phyloP scores from a whole-genome alignment of 2,888 invertebrate genomes.

The Hecatera dysodea region DNA sequence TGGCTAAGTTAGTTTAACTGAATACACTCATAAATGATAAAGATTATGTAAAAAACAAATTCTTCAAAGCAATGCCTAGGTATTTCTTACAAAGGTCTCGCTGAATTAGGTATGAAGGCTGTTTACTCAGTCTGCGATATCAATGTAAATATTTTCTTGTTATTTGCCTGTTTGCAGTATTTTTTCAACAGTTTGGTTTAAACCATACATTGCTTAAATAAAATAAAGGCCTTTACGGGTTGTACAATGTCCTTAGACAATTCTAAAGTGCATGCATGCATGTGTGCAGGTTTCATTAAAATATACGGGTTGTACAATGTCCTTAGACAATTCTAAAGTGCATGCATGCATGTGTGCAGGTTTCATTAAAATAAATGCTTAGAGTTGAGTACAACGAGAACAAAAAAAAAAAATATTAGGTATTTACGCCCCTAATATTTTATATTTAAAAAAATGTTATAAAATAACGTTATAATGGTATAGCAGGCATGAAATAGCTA shows the following conservation, averaged over 20 bases:
- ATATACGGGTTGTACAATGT: too few species aligned
- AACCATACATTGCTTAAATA: not conserved
- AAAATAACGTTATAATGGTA: not conserved
- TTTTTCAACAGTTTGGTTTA: not conserved
- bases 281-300: too few species aligned
- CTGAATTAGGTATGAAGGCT: not conserved
- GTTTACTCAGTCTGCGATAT: not conserved
- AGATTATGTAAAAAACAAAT: not conserved
- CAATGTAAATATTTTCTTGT: constrained; percentile 14
- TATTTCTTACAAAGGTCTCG: not conserved
- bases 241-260: too few species aligned
- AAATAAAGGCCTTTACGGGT: not conserved
- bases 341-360: too few species aligned
- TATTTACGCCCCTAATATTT: too few species aligned
- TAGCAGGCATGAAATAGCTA: not conserved
- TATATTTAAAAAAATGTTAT: not conserved
- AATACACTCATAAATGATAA: not conserved
- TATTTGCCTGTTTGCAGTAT: not conserved
- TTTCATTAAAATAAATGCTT: too few species aligned
- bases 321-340: too few species aligned
- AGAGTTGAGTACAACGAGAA: not conserved
- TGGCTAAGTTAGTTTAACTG: not conserved
- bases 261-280: too few species aligned
- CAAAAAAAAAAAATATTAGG: not conserved
- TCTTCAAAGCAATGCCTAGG: not conserved